Evolutionary conservation across 2,888 invertebrate genomes (phyloP).

Genomic region (Rotaria magnacalcarata): DNA sequence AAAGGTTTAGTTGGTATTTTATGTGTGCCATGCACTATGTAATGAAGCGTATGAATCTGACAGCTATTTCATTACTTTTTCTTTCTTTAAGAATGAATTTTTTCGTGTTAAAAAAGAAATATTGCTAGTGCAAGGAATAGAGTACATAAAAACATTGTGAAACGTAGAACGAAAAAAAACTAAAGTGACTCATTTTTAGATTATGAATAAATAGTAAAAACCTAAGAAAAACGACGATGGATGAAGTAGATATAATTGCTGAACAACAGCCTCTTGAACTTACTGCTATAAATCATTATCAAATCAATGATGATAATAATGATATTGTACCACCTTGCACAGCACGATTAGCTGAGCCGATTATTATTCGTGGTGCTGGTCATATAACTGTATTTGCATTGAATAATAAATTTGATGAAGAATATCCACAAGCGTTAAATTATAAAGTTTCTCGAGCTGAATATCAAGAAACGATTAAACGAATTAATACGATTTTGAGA

Average conservation of each 20-base stretch:
- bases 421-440: constrained; percentile 40
- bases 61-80: not conserved
- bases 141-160: too few species aligned
- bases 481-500: constrained; percentile 40
- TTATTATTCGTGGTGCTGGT: constrained; percentile 42
- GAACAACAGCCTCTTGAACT: not conserved
- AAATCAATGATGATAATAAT: not conserved
- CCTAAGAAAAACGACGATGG: not conserved
- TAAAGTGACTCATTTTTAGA: not conserved
- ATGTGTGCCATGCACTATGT: not conserved
- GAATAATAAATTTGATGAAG: constrained; percentile 43
- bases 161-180: too few species aligned
- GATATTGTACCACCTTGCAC: not conserved
- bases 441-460: constrained; percentile 40
- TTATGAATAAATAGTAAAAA: not conserved
- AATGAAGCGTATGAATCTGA: not conserved
- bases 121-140: too few species aligned
- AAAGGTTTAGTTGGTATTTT: not conserved
- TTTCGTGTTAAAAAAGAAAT: too few species aligned
- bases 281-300: not conserved
- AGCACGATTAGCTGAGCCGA: constrained; percentile 37
- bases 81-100: too few species aligned
- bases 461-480: constrained; percentile 42
- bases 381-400: constrained; percentile 43
- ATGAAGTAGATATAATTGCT: not conserved